Percentiles rank a stretch among this genome's conserved stretches.
Evolutionary conservation across 2,888 invertebrate species (phyloP).

Genomic region (Cheilosia vernalis): DNA sequence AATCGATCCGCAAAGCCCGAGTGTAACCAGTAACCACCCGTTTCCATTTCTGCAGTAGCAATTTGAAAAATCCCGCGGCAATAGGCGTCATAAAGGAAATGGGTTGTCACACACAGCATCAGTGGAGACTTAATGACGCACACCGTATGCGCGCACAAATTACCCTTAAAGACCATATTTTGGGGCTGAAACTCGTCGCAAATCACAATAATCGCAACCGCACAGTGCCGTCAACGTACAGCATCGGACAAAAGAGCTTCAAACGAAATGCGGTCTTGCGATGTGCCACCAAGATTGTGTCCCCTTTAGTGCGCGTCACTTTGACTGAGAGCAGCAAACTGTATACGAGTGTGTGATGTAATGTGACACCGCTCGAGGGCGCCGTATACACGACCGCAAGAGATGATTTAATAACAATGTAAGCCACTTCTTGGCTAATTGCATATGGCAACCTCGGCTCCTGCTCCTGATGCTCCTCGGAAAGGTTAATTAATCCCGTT

Average conservation of each 20-base stretch:
- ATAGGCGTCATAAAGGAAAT: slow-evolving; percentile 24
- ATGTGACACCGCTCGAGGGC: slow-evolving; percentile 42
- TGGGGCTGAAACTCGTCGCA: slow-evolving; percentile 10
- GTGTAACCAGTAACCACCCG: slow-evolving; percentile 3
- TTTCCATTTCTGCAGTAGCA: slow-evolving; percentile 37
- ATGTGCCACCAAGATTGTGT: slow-evolving; percentile 23
- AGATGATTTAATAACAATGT: slow-evolving; percentile 57
- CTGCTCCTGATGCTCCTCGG: slow-evolving; percentile 20
- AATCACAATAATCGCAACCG: slow-evolving; percentile 32
- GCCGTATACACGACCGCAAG: slow-evolving; percentile 55
- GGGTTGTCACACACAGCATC: slow-evolving; percentile 38
- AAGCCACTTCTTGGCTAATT: slow-evolving; percentile 67
- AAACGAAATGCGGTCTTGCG: slow-evolving; percentile 38
- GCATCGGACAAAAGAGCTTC: slow-evolving; percentile 12
- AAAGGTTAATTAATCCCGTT: slow-evolving; percentile 72
- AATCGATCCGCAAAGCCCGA: neutral
- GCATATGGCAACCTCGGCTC: slow-evolving; percentile 31
- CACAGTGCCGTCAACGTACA: neutral
- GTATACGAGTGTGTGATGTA: slow-evolving; percentile 19
- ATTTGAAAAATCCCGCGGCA: slow-evolving; percentile 33
- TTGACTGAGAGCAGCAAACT: slow-evolving; percentile 14
- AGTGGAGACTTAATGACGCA: slow-evolving; percentile 25
- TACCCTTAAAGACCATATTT: slow-evolving; percentile 61
- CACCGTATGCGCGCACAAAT: slow-evolving; percentile 34
- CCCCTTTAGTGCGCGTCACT: slow-evolving; percentile 17